Evolutionary conservation across 2,797 vertebrate species (phyloP).

Genomic region (Clamator glandarius): DNA sequence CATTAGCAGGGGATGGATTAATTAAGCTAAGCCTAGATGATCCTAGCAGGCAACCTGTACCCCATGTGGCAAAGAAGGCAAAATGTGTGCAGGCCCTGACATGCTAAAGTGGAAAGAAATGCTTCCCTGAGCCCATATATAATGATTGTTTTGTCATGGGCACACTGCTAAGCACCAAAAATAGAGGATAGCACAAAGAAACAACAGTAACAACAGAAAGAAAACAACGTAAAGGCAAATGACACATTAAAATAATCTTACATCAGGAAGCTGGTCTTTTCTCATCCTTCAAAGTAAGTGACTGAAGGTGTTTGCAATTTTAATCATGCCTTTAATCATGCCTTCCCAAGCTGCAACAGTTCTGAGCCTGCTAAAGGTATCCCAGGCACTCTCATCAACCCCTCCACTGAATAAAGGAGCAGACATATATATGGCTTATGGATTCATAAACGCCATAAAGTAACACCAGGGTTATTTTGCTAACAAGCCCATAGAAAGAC

Average conservation of each 20-base stretch:
- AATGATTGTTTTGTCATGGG: neutral
- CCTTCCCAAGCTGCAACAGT: neutral
- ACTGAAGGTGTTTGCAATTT: neutral
- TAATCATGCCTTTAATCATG: no score
- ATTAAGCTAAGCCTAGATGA: conserved; percentile 1
- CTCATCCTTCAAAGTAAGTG: neutral
- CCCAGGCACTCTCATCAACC: neutral
- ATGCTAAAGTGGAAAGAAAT: neutral
- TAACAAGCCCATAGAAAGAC: neutral
- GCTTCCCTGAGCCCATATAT: neutral
- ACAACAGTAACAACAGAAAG: neutral
- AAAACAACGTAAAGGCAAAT: neutral
- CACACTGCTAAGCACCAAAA: neutral
- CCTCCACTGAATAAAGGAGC: neutral
- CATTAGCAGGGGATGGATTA: conserved; percentile 22
- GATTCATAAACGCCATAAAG: neutral
- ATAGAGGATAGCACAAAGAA: neutral
- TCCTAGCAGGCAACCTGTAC: neutral
- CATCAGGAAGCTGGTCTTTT: neutral
- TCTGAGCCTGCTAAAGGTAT: neutral
- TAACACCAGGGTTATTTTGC: neutral
- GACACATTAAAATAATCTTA: neutral
- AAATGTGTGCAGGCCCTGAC: neutral
- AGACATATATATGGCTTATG: neutral
- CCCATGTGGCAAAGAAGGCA: neutral